Base-by-base conservation (phyloP, 2,797 vertebrate species). In the Simalia tracyae region DNA sequence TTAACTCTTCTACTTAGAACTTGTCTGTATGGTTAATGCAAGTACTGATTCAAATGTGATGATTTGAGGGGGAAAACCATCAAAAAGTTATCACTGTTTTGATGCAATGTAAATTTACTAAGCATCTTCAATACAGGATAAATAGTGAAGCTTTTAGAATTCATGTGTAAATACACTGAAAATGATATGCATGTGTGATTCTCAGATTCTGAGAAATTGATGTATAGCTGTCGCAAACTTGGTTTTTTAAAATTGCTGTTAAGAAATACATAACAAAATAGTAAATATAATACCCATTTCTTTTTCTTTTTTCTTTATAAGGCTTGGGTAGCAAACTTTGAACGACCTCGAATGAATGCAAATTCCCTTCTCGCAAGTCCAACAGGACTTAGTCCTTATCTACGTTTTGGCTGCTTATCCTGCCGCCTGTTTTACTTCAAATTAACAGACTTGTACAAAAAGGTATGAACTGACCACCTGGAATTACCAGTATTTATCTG, bases 271-370 rank as follows among this genome's bases (percentile, higher is more conserved):
- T 14, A 28, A 14, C 3, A 85, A 19, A 54, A 54, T 63, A 2
- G 10, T 24, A 31, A 94, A 64, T 93, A 72, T 46, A 89, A 42
- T 72, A 68, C 5, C 60, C 2, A 94, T 81, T 59, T 92, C 59
- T 0, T 7, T 31, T 59, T 93, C 59, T 1, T 8, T 31, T 61
- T 93, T 89, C 46, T 91, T 94, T 96, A 94, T 36, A 97, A 99
- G 99, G 98, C 98, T 54, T 99, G 98, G 99, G 98, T 99, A 91
- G 99, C 98, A 93, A 99, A 99, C 97, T 99, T 99, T 94, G 99
- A 99, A 97, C 98, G 98, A 93, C 99, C 99, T 66, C 98, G 98
- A 87, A 99, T 99, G 98, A 99, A 99, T 86, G 98, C 98, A 0
- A 99, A 98, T 97, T 99, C 99, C 63, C 97, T 99, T 91, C 97